Evolutionary conservation across 2,888 invertebrate species (phyloP).

Genomic region (Troilus luridus): DNA sequence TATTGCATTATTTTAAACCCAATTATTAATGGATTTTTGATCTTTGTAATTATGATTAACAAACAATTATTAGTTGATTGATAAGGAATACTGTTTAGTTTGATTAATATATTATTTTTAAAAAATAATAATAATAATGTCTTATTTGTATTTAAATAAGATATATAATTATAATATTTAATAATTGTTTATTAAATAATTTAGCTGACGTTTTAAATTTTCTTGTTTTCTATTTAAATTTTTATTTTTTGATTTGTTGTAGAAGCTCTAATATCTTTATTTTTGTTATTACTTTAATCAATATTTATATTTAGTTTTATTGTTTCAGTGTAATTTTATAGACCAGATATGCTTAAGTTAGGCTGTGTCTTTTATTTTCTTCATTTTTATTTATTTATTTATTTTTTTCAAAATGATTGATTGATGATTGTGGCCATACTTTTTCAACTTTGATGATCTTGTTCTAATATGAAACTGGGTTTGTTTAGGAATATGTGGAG

Average conservation of each 20-base stretch:
- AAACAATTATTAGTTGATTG: neutral
- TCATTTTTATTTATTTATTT: slow-evolving; percentile 24
- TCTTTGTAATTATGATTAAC: neutral
- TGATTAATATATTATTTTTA: neutral
- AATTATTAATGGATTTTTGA: neutral
- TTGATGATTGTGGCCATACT: slow-evolving; percentile 19
- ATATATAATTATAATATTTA: neutral
- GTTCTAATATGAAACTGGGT: slow-evolving; percentile 48
- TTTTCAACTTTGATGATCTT: slow-evolving; percentile 35
- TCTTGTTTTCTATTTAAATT: neutral
- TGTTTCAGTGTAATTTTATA: neutral
- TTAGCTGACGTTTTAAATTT: neutral
- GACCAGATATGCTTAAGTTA: slow-evolving; percentile 34
- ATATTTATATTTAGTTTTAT: neutral
- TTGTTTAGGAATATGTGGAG: slow-evolving; percentile 56
- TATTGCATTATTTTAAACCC: neutral
- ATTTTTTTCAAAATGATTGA: slow-evolving; percentile 17
- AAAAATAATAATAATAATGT: neutral
- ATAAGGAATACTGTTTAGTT: neutral
- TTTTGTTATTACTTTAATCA: slow-evolving; percentile 29
- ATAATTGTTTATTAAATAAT: slow-evolving; percentile 11
- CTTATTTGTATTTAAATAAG: slow-evolving; percentile 17
- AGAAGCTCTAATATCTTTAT: neutral
- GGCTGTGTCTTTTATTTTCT: slow-evolving; percentile 56
- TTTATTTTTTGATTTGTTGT: slow-evolving; percentile 25